Evolutionary conservation across 1,140 invertebrate species (phyloP).

Genomic region (Lethocerus indicus): DNA sequence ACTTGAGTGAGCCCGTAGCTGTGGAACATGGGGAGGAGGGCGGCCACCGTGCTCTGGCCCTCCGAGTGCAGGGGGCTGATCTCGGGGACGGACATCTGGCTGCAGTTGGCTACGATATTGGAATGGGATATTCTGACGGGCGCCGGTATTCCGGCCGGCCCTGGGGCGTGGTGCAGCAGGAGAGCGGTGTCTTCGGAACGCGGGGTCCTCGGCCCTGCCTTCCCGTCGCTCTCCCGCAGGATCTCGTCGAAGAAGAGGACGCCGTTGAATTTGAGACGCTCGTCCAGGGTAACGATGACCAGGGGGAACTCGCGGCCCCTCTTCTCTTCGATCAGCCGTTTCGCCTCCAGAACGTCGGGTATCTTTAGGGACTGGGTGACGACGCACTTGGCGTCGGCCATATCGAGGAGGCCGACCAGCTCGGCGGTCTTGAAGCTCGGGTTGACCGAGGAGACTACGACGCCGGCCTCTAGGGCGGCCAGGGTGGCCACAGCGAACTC

Average conservation of each 20-base stretch:
- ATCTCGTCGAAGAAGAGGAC: neutral
- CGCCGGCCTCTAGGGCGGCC: slow-evolving; percentile 47
- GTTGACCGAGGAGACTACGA: slow-evolving; percentile 57
- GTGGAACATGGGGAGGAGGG: neutral
- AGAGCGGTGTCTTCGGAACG: too few species aligned
- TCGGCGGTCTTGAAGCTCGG: slow-evolving; percentile 23
- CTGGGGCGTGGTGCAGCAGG: too few species aligned
- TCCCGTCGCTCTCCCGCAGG: too few species aligned
- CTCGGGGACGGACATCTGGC: too few species aligned
- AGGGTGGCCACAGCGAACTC: slow-evolving; percentile 48
- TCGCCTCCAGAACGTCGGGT: neutral
- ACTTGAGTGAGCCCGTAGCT: neutral
- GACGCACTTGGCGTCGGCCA: neutral
- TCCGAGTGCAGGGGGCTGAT: too few species aligned
- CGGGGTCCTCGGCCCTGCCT: too few species aligned
- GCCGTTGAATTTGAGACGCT: neutral
- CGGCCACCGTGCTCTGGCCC: neutral
- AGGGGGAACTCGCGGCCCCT: neutral
- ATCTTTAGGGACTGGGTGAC: neutral
- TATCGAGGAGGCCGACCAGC: neutral
- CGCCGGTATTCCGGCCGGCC: too few species aligned
- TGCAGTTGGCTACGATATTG: too few species aligned
- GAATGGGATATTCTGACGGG: too few species aligned
- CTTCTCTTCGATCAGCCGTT: neutral
- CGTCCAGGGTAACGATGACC: neutral